Conservation (phyloP, 2,797 vertebrate species). For the Antrozous pallidus region DNA sequence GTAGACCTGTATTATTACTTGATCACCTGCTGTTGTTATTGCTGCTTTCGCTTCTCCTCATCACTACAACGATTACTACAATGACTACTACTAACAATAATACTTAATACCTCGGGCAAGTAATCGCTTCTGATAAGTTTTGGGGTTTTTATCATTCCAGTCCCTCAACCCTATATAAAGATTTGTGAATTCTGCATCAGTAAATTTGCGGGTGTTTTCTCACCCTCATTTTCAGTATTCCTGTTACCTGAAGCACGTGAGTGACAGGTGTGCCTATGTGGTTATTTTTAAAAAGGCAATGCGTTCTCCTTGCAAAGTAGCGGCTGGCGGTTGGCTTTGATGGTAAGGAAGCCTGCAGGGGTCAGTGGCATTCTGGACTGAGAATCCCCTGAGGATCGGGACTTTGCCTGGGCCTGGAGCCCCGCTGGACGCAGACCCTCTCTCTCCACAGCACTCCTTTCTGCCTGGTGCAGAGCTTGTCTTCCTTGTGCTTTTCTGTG, state of each 20-base stretch:
- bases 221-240: background rate
- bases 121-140: background rate
- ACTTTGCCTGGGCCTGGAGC: background rate
- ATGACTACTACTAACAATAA: background rate
- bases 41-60: background rate
- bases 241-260: background rate
- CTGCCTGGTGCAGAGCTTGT: background rate
- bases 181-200: background rate
- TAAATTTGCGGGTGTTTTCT: background rate
- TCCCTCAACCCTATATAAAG: background rate
- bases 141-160: background rate
- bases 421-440: accelerated
- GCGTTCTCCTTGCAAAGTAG: background rate
- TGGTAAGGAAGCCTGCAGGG: background rate
- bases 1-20: background rate
- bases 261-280: too few species aligned
- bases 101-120: background rate
- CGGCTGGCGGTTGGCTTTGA: background rate
- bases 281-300: background rate
- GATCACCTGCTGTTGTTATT: background rate
- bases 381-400: background rate
- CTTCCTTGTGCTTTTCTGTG: background rate
- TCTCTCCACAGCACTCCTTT: background rate
- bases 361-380: background rate
- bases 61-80: background rate